Evolutionary conservation across 2,888 invertebrate species (phyloP).

Genomic region (Monoplex corrugatus): DNA sequence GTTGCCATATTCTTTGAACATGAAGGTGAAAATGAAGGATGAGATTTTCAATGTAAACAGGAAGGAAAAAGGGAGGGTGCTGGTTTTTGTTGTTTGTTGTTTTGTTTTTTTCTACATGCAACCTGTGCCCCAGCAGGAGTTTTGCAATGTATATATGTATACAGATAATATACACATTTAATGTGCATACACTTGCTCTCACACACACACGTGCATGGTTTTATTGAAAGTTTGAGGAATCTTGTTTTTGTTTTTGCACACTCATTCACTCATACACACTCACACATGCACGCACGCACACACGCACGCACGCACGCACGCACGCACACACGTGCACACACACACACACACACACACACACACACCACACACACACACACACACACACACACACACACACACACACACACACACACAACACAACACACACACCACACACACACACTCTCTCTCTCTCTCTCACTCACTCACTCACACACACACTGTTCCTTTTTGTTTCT

Average conservation of each 20-base stretch:
- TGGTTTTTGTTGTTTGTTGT: too few species aligned
- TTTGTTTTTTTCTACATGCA: too few species aligned
- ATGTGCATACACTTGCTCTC: too few species aligned
- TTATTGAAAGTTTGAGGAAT: background rate
- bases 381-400: background rate
- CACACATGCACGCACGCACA: background rate
- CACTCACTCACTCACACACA: slow-evolving; percentile 7
- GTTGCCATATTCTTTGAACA: too few species aligned
- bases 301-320: background rate
- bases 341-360: background rate
- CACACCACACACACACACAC: too few species aligned
- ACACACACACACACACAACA: background rate
- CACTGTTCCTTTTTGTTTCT: background rate
- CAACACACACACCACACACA: background rate
- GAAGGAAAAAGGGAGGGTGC: too few species aligned
- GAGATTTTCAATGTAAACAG: too few species aligned
- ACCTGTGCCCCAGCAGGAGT: too few species aligned
- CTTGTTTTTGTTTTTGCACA: background rate
- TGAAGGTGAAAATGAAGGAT: too few species aligned
- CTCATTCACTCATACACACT: background rate
- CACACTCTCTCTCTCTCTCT: background rate
- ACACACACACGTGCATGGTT: background rate
- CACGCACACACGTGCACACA: background rate
- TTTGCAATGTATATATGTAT: too few species aligned
- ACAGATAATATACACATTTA: too few species aligned